Conservation (phyloP, 2,113 vertebrate genomes). For the Notechis scutatus region DNA sequence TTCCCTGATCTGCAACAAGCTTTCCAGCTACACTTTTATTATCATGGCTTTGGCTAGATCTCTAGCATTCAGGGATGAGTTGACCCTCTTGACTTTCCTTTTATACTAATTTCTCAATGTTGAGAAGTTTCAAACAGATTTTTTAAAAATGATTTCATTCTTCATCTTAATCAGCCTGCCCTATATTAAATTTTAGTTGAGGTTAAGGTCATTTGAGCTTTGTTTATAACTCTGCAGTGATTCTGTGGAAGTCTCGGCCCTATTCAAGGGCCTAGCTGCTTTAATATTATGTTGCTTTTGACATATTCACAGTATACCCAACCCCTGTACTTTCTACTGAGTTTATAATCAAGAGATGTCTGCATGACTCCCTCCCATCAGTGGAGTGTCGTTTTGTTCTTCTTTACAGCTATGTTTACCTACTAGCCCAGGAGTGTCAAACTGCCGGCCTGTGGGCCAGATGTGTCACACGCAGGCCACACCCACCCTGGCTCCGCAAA, state of each 20-base stretch:
- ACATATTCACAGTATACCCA: not conserved
- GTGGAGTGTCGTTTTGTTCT: not conserved
- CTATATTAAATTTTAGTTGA: not conserved
- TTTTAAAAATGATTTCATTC: not conserved
- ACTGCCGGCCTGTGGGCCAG: fast-evolving
- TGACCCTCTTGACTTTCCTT: not conserved
- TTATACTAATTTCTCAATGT: not conserved
- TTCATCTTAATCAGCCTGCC: not conserved
- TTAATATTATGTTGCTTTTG: not conserved
- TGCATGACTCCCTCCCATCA: not conserved
- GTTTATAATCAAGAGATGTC: not conserved
- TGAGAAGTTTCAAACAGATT: not conserved
- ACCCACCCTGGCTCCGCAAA: no score
- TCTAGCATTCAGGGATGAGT: not conserved
- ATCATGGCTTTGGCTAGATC: not conserved
- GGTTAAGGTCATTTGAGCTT: not conserved
- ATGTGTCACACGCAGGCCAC: no score
- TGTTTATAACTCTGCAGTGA: not conserved
- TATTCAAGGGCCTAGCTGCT: not conserved
- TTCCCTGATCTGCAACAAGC: not conserved
- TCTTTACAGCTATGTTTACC: not conserved
- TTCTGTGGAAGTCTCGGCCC: not conserved
- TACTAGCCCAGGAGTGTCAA: not conserved
- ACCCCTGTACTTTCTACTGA: not conserved
- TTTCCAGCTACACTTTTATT: not conserved